Percentiles rank a stretch among this genome's conserved stretches.
Evolutionary conservation across 92 coral and sea anemone species (phyloP).

Genomic region (Porites lobata): DNA sequence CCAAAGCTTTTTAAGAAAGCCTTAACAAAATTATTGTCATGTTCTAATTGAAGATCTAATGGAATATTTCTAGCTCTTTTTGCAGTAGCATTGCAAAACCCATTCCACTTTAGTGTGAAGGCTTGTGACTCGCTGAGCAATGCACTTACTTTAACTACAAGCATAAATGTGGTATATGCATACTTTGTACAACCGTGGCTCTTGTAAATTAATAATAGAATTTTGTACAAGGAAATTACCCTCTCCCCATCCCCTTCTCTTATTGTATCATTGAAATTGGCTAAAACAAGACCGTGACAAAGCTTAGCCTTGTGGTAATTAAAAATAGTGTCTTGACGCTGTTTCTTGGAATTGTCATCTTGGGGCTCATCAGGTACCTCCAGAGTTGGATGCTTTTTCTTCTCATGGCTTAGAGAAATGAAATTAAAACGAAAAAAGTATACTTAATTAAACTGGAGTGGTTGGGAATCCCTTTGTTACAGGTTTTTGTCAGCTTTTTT

Average conservation of each 20-base stretch:
- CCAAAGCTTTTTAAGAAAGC: slow-evolving; percentile 31
- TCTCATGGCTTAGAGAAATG: too few species aligned
- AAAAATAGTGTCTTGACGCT: neutral
- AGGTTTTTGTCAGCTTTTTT: too few species aligned
- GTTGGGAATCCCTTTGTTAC: too few species aligned
- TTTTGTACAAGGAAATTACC: neutral
- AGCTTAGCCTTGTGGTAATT: neutral
- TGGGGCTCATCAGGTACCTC: too few species aligned
- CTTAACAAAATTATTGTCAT: slow-evolving; percentile 2
- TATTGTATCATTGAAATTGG: slow-evolving; percentile 7
- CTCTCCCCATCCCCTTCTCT: slow-evolving; percentile 34
- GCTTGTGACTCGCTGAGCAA: slow-evolving; percentile 20
- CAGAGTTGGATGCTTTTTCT: too few species aligned
- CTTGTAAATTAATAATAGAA: neutral
- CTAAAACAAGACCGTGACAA: neutral
- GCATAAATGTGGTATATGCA: neutral
- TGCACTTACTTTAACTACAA: slow-evolving; percentile 14
- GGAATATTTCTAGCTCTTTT: slow-evolving; percentile 19
- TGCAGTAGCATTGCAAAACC: slow-evolving; percentile 19
- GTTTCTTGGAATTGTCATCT: too few species aligned
- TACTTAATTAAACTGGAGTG: too few species aligned
- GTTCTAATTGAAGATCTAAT: neutral
- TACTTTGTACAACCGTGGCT: slow-evolving; percentile 8
- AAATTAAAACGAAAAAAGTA: too few species aligned
- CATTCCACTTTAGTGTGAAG: slow-evolving; percentile 42